These are phyloP conservation scores for Mythimna vitellina DNA, from an alignment of 2,888 invertebrate genomes.

Conservation along the genomic window DNA sequence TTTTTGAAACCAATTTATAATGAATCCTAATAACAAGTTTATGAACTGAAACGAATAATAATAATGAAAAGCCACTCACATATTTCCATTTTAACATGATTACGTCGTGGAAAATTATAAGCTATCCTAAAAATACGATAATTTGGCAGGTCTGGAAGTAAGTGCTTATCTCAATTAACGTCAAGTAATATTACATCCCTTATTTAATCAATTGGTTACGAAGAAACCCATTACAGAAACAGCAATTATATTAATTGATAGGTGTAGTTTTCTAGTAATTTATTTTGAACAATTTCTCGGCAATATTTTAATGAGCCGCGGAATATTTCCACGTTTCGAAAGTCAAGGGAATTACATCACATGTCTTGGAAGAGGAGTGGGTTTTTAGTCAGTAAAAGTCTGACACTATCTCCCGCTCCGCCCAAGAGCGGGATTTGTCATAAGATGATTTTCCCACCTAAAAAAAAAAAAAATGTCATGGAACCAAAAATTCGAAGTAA, in stretches of 20 bases:
- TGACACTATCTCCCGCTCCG: too few relatives aligned
- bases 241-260: background rate
- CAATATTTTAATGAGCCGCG: background rate
- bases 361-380: too few relatives aligned
- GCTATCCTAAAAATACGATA: background rate
- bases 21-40: background rate
- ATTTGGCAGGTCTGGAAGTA: background rate
- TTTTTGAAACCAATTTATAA: background rate
- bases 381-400: too few relatives aligned
- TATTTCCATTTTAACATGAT: constrained; percentile 6
- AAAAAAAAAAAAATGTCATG: too few relatives aligned
- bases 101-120: background rate
- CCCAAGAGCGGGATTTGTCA: too few relatives aligned
- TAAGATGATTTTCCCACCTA: too few relatives aligned
- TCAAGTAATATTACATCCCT: background rate
- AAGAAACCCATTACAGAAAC: background rate
- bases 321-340: background rate
- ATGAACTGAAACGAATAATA: background rate
- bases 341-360: too few relatives aligned
- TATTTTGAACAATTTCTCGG: background rate
- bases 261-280: background rate
- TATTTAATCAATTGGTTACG: constrained; percentile 1
- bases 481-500: too few relatives aligned
- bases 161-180: background rate
- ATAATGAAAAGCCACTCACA: constrained; percentile 2